A percentile compares a stretch with the other conserved stretches of the same genome.
phyloP scores from a whole-genome alignment of 2,113 vertebrate species.

The Ceyx margarethae region DNA sequence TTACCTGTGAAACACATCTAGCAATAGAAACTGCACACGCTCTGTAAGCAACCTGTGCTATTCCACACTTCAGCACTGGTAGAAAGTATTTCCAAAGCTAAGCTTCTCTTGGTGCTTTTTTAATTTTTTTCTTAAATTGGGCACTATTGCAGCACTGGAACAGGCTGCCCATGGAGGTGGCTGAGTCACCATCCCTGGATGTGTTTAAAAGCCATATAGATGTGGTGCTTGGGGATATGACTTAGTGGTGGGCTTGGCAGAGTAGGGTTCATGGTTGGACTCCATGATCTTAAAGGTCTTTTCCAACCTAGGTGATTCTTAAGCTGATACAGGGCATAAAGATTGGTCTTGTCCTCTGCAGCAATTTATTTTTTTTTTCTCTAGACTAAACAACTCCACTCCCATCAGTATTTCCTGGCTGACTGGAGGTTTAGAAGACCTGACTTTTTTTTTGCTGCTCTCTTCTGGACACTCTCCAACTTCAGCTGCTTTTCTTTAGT shows the following conservation, averaged over 20 bases:
- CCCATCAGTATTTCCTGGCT: constrained; percentile 35
- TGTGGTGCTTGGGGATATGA: no score
- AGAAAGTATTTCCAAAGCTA: not conserved
- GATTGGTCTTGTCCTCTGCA: not conserved
- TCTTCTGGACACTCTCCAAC: constrained; percentile 23
- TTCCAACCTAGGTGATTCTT: no score
- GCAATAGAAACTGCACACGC: not conserved
- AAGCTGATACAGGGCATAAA: not conserved
- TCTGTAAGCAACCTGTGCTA: not conserved
- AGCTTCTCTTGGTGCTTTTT: not conserved
- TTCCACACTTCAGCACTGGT: not conserved
- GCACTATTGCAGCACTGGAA: no score
- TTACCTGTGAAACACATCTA: not conserved
- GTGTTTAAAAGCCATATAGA: no score
- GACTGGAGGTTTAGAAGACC: not conserved
- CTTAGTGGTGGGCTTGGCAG: no score
- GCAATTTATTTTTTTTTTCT: not conserved
- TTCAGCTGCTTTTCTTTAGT: not conserved
- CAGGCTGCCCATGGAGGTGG: no score
- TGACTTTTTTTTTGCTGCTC: constrained; percentile 7
- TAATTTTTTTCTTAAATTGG: no score
- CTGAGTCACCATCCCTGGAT: no score
- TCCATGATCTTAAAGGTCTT: no score
- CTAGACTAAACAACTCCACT: constrained; percentile 49
- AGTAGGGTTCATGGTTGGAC: no score